A percentile compares a stretch with the other conserved stretches of the same genome.
These are phyloP conservation scores for Carterocephalus palaemon DNA, from an alignment of 2,888 invertebrate genomes.

Conservation along the genomic window DNA sequence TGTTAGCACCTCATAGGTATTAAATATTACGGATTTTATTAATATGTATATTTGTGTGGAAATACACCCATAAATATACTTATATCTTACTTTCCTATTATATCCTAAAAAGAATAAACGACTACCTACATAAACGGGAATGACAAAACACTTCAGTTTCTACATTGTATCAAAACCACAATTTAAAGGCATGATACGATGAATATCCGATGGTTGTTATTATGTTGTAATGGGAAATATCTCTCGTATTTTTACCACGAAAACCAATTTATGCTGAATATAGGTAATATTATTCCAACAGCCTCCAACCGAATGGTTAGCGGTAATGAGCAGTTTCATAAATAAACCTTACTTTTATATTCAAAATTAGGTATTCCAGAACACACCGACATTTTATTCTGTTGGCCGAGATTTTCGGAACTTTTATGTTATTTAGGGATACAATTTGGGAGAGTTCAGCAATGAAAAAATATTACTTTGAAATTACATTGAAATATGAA, in stretches of 20 bases:
- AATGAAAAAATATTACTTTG: conserved; percentile 3
- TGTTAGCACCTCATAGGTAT: too few relatives aligned
- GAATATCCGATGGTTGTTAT: too few relatives aligned
- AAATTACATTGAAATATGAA: too few relatives aligned
- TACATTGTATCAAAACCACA: too few relatives aligned
- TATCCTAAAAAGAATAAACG: too few relatives aligned
- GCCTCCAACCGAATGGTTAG: conserved; percentile 1
- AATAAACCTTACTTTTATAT: conserved; percentile 18
- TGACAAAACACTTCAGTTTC: too few relatives aligned
- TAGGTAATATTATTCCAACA: conserved; percentile 5
- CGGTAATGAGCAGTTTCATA: conserved; percentile 21
- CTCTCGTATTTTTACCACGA: background rate
- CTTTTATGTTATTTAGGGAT: conserved; percentile 6
- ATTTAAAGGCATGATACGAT: too few relatives aligned
- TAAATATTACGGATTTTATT: too few relatives aligned
- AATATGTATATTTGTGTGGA: too few relatives aligned
- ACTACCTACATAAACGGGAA: too few relatives aligned
- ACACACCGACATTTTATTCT: conserved; percentile 15
- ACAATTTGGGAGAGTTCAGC: conserved; percentile 6
- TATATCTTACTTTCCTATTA: too few relatives aligned
- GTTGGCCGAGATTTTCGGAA: conserved; percentile 6
- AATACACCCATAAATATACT: too few relatives aligned
- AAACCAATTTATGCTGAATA: background rate
- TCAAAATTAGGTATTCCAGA: conserved; percentile 19
- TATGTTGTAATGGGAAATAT: background rate